Evolutionary conservation across 2,113 vertebrate genomes (phyloP).

Genomic region (Phalacrocorax brasilianus): DNA sequence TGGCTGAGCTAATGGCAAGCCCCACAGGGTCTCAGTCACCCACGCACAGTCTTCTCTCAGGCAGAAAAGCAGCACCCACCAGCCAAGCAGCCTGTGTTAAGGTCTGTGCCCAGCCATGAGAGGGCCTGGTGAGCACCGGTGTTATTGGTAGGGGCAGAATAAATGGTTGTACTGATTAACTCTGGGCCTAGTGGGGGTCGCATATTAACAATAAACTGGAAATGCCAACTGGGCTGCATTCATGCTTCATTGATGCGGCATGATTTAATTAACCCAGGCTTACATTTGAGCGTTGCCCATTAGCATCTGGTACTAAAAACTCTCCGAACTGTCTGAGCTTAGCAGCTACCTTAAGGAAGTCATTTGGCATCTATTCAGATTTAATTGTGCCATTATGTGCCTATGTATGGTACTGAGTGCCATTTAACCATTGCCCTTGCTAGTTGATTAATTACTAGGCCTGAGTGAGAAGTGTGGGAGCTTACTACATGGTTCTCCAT

Average conservation of each 20-base stretch:
- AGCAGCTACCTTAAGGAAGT: slow-evolving; percentile 30
- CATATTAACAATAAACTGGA: neutral
- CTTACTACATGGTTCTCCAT: neutral
- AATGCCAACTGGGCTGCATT: neutral
- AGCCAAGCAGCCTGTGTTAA: neutral
- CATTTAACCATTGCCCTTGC: slow-evolving; percentile 19
- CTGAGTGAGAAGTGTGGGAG: neutral
- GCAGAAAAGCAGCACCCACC: neutral
- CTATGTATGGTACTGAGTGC: neutral
- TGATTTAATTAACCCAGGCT: slow-evolving; percentile 12
- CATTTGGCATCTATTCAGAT: slow-evolving; percentile 3
- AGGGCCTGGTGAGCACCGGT: neutral
- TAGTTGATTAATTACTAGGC: neutral
- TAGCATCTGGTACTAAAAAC: slow-evolving; percentile 7
- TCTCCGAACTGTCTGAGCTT: neutral
- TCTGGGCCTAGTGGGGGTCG: neutral
- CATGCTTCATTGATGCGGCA: neutral
- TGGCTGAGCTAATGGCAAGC: neutral
- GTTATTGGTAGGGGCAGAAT: neutral
- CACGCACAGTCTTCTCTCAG: rapidly evolving
- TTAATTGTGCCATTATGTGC: slow-evolving; percentile 34
- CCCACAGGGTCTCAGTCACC: neutral
- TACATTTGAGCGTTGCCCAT: neutral
- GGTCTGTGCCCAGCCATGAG: neutral
- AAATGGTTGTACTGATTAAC: neutral